Evolutionary conservation across 2,888 invertebrate genomes (phyloP).

Genomic region (Yponomeuta sedellus): DNA sequence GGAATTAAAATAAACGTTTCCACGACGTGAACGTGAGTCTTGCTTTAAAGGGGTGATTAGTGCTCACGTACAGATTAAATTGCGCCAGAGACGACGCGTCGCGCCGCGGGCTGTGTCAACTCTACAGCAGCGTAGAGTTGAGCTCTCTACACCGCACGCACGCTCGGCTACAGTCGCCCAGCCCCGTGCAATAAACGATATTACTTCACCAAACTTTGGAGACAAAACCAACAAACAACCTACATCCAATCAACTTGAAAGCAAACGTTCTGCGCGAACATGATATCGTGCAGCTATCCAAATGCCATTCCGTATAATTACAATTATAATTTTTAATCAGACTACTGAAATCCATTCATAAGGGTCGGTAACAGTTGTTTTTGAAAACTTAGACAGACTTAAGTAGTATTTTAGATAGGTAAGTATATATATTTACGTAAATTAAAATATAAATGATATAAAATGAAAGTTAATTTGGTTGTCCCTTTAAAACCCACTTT

Average conservation of each 20-base stretch:
- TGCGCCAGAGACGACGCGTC: slow-evolving; percentile 48
- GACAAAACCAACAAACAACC: background rate
- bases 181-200: background rate
- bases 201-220: background rate
- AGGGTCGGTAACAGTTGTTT: too few species aligned
- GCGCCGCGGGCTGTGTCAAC: slow-evolving; percentile 2
- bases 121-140: background rate
- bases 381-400: too few species aligned
- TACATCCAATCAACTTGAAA: background rate
- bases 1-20: slow-evolving; percentile 64
- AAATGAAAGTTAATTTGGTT: too few species aligned
- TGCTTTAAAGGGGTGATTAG: slow-evolving; percentile 60
- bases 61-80: slow-evolving; percentile 50
- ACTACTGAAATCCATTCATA: too few species aligned
- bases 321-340: too few species aligned
- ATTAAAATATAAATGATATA: too few species aligned
- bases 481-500: too few species aligned
- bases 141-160: background rate
- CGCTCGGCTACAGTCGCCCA: background rate
- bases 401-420: too few species aligned
- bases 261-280: background rate
- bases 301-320: background rate
- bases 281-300: background rate
- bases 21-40: slow-evolving; percentile 50
- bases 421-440: too few species aligned